Evolutionary conservation across 2,113 vertebrate genomes (phyloP).

Genomic region (Vulpes lagopus): DNA sequence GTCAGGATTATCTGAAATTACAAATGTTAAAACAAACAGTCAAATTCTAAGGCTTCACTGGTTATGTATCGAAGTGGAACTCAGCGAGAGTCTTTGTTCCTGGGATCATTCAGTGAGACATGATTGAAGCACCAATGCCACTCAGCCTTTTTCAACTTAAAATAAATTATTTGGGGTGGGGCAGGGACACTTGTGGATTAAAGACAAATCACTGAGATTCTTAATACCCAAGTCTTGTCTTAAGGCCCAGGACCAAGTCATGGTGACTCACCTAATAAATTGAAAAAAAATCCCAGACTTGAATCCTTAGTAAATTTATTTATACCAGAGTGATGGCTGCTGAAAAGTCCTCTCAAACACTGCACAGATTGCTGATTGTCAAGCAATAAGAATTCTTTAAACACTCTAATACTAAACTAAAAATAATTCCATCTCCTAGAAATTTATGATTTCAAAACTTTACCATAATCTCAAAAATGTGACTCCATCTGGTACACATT

Average conservation of each 20-base stretch:
- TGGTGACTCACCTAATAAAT: not conserved
- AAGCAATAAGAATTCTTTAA: not conserved
- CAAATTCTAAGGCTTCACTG: not conserved
- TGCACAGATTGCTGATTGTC: too few relatives aligned
- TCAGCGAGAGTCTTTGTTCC: not conserved
- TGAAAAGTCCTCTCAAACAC: not conserved
- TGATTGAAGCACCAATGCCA: not conserved
- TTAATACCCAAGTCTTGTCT: not conserved
- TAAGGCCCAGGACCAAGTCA: not conserved
- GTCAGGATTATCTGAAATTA: not conserved
- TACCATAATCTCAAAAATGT: not conserved
- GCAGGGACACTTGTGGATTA: not conserved
- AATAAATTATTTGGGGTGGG: not conserved
- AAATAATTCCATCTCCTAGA: not conserved
- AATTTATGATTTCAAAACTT: not conserved
- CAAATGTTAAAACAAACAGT: rapidly evolving
- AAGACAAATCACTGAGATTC: not conserved
- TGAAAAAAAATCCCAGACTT: not conserved
- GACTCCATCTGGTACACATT: not conserved
- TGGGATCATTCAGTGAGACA: not conserved
- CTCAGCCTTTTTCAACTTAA: not conserved
- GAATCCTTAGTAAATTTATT: not conserved
- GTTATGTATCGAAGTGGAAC: not conserved
- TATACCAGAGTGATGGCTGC: not conserved
- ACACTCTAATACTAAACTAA: not conserved